These are phyloP conservation scores for Alosa sapidissima DNA, from an alignment of 2,797 vertebrate genomes.

Conservation along the genomic window DNA sequence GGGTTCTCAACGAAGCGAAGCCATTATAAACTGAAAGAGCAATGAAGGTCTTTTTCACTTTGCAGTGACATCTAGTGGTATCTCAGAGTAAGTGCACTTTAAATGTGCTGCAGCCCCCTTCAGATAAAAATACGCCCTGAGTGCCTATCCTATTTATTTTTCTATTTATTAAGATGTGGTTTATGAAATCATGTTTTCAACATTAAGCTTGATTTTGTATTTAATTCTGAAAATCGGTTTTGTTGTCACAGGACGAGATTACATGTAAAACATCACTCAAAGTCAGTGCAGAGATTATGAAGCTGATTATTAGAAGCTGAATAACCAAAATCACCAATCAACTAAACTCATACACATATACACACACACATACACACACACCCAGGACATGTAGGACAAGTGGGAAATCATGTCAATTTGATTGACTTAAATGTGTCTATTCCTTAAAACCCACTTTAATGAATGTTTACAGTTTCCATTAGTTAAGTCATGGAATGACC, in stretches of 20 bases:
- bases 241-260: not conserved
- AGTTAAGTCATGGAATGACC: not conserved
- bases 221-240: not conserved
- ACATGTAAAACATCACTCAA: not conserved
- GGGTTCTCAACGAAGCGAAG: not conserved
- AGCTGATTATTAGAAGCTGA: not conserved
- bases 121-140: not conserved
- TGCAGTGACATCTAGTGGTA: not conserved
- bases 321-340: not conserved
- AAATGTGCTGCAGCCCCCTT: not conserved
- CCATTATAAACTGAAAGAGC: not conserved
- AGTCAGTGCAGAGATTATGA: not conserved
- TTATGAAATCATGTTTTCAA: slow-evolving; percentile 1
- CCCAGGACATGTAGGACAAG: slow-evolving; percentile 49
- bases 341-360: not conserved
- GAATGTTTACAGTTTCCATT: slow-evolving; percentile 23
- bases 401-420: slow-evolving; percentile 53
- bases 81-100: not conserved
- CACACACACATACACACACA: slow-evolving; percentile 29
- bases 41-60: not conserved
- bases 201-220: slow-evolving; percentile 33
- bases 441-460: slow-evolving; percentile 14
- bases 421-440: not conserved
- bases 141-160: slow-evolving; percentile 17
- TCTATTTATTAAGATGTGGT: not conserved